These are phyloP conservation scores for Balaenoptera acutorostrata DNA, from an alignment of 2,113 vertebrate genomes.

Conservation along the genomic window DNA sequence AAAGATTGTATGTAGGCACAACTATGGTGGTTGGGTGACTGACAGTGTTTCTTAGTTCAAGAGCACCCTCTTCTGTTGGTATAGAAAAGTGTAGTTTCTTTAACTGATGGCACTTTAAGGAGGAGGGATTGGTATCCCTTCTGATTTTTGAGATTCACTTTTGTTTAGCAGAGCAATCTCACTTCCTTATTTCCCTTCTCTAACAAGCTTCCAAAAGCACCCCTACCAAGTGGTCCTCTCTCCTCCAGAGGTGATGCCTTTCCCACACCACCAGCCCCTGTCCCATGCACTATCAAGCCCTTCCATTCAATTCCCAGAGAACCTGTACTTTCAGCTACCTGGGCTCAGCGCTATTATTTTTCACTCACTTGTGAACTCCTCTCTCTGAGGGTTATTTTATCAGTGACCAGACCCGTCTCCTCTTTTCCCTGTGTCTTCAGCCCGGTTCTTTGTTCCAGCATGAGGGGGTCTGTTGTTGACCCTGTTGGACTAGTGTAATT, in stretches of 20 bases:
- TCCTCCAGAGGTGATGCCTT: neutral
- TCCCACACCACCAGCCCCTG: neutral
- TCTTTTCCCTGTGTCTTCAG: neutral
- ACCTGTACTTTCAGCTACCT: neutral
- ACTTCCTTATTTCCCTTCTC: neutral
- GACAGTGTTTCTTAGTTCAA: conserved; percentile 59
- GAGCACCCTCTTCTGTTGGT: conserved; percentile 71
- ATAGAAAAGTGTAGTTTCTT: conserved; percentile 33
- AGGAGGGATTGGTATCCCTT: neutral
- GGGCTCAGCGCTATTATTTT: neutral
- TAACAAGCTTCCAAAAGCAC: neutral
- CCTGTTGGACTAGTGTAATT: neutral
- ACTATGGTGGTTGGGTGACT: neutral
- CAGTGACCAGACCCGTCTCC: neutral
- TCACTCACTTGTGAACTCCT: neutral
- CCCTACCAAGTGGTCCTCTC: too few relatives aligned
- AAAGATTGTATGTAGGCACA: neutral
- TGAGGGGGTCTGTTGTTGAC: neutral
- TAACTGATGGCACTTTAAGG: neutral
- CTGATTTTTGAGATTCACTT: neutral
- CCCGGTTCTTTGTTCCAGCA: neutral
- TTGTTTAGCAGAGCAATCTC: neutral
- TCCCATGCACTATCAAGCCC: too few relatives aligned
- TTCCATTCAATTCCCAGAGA: neutral
- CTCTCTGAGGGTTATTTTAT: neutral